Evolutionary conservation across 1,140 invertebrate species (phyloP).

Genomic region (Psilanteris sp.): DNA sequence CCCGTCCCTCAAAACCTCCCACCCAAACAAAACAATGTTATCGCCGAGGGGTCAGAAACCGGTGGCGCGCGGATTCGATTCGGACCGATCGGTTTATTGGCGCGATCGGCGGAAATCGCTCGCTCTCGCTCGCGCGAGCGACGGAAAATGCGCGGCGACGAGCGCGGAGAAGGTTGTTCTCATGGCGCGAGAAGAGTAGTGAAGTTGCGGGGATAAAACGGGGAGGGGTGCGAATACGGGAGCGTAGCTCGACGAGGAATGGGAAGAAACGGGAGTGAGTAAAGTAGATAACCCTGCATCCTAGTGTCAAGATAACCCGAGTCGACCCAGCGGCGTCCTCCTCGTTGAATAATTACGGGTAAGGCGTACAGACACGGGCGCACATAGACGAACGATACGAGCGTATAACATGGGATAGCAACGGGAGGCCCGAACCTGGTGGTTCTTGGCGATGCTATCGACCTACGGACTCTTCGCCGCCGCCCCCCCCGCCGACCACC

Average conservation of each 20-base stretch:
- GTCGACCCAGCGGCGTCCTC: conserved; percentile 76
- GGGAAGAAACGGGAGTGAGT: conserved; percentile 70
- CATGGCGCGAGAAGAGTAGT: conserved; percentile 17
- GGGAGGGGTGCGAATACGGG: conserved; percentile 41
- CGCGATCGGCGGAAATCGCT: too few species aligned
- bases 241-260: conserved; percentile 47
- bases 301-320: conserved; percentile 78
- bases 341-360: conserved; percentile 79
- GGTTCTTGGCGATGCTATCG: conserved; percentile 70
- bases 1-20: too few species aligned
- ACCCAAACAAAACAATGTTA: too few species aligned
- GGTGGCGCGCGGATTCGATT: too few species aligned
- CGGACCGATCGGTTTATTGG: too few species aligned
- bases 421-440: conserved; percentile 68
- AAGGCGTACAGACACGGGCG: conserved; percentile 63
- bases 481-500: conserved; percentile 15
- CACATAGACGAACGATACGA: conserved; percentile 40
- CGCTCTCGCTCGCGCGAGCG: too few species aligned
- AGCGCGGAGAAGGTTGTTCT: conserved; percentile 19
- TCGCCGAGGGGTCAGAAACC: too few species aligned
- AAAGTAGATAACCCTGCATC: conserved; percentile 70
- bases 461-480: conserved; percentile 67
- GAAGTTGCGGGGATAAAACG: conserved; percentile 6
- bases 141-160: too few species aligned
- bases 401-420: conserved; percentile 56